phyloP scores from a whole-genome alignment of 2,797 vertebrate species.

The Esox lucius region DNA sequence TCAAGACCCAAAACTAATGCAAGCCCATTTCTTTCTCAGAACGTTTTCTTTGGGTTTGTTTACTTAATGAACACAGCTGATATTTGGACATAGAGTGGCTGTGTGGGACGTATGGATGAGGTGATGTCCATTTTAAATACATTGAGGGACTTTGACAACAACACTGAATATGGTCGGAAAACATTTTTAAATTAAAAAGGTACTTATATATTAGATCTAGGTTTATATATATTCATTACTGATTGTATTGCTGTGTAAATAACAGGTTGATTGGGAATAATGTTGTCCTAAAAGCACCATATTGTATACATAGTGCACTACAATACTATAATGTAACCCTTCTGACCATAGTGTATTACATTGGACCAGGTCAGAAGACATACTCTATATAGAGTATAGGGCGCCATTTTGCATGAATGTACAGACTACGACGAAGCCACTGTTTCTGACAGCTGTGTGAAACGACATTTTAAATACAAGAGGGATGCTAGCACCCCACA shows the following conservation, averaged over 20 bases:
- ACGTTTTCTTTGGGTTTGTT: neutral
- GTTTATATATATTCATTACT: conserved; percentile 40
- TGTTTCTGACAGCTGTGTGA: conserved; percentile 20
- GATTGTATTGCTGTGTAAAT: conserved; percentile 66
- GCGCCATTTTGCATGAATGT: neutral
- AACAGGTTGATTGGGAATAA: conserved; percentile 39
- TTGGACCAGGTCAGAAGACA: neutral
- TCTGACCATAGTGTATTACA: too few relatives aligned
- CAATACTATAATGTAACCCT: too few relatives aligned
- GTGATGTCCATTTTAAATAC: conserved; percentile 18
- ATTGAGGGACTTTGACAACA: conserved; percentile 15
- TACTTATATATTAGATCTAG: conserved; percentile 46
- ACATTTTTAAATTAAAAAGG: conserved; percentile 25
- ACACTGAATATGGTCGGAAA: conserved; percentile 27
- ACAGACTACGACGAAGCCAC: neutral
- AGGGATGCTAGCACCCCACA: conserved; percentile 46
- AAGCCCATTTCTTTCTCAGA: neutral
- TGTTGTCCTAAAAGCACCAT: neutral
- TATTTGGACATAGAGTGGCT: neutral
- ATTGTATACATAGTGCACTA: neutral
- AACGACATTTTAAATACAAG: conserved; percentile 65
- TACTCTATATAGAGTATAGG: neutral
- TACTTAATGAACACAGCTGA: neutral
- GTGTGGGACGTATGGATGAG: neutral
- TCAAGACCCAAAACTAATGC: neutral